Base-by-base conservation (phyloP, 2,888 invertebrate species). In the Philopedon plagiatum region DNA sequence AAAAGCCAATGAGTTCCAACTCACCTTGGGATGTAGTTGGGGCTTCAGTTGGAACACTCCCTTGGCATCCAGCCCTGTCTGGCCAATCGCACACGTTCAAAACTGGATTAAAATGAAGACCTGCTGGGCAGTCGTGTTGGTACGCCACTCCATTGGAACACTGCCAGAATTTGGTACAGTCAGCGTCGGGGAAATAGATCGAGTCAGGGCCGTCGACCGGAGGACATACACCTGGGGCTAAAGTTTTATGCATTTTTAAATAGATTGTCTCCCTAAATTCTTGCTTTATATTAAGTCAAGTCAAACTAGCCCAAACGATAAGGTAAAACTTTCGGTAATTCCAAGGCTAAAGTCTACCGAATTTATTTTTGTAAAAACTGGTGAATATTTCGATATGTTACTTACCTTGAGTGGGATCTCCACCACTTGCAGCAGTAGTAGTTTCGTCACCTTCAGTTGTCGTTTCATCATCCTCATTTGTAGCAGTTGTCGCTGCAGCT, bases 1-100 rank as follows among this genome's bases (percentile, higher is more conserved):
- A n/a, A n/a, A n/a, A n/a, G 26, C 26, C 7, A 26, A 26, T 26
- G 3, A 5, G 26, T 5, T 7, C 7, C 26, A 26, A 26, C 26
- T n/a, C n/a, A n/a, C n/a, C n/a, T n/a, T n/a, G n/a, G n/a, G n/a
- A n/a, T n/a, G n/a, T n/a, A 2, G 46, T 46, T 21, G 29, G 29
- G 1, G 29, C 51, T 1, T 18, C 15, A 18, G 29, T 54, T 8
- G 51, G 7, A 18, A 32, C 15, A 7, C 13, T 18, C 18, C 29
- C 32, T 32, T 32, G 13, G 11, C 58, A 37, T 26, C 70, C 71
- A 19, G 78, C 79, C 18, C 66, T 57, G 23, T 71, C 39, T n/a
- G 79, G 80, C 72, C 74, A 79, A 64, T 80, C 80, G 37, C 80
- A 80, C 11, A 76, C 76, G 41, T 76, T 75, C 49, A 76, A 37